Base-by-base conservation (phyloP, 1,140 invertebrate genomes). In the Campoletis sonorensis region DNA sequence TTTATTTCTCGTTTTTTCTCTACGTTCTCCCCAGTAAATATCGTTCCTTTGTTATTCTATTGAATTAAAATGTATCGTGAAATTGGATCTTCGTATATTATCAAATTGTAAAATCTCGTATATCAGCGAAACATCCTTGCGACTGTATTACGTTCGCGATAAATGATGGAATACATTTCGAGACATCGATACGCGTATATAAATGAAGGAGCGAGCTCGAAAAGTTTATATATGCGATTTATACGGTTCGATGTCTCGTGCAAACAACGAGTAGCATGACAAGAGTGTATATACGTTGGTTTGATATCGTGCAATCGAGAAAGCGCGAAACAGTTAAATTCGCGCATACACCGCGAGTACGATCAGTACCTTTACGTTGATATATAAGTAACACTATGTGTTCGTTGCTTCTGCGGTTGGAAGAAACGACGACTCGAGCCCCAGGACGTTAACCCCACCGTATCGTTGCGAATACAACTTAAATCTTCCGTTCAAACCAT, bases 251-350 rank as follows among this genome's bases (percentile, higher is more conserved):
- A 15, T 33, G 30, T 70, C 30, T 64, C 26, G 21, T 64, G 8
- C 67, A 70, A 70, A 18, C 30, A 37, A 70, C 30, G 67, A 30
- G 27, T 23, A 16, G 4, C 11, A 64, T 5, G 23, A 64, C 61
- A 26, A 26, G 11, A 26, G 23, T 64, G 61, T 64, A 70, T 64
- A 70, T 33, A 70, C 40, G 40, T 45, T 70, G 8, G 67, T 70
- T 70, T n/a, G 67, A 70, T 70, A 70, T 70, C 30, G 27, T 18
- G 27, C 27, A 70, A 33, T 70, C 67, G 67, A 33, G 67, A 33
- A 70, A 70, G 67, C 67, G 67, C 67, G 30, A 70, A 70, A 33
- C 67, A 70, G 67, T 70, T 33, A 70, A 70, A 27, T 70, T 70
- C 67, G 30, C 30, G 15, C 15, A 64, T 26, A 64, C 23, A 11